A percentile compares a stretch with the other conserved stretches of the same genome.
These are phyloP conservation scores for Spicauda simplicius DNA, from an alignment of 2,888 invertebrate species.

Conservation along the genomic window DNA sequence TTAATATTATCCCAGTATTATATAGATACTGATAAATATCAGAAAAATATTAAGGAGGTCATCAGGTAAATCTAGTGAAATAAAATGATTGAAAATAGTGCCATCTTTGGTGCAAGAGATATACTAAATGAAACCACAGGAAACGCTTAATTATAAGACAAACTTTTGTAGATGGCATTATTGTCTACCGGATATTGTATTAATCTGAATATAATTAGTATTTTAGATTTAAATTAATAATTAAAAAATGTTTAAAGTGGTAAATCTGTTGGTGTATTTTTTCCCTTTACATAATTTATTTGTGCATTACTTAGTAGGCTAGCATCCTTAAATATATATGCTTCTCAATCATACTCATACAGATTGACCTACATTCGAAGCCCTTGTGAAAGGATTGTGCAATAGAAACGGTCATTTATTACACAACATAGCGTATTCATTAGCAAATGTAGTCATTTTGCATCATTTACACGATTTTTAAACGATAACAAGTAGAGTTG, in stretches of 20 bases:
- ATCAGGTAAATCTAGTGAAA: no score
- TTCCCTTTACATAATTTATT: conserved; percentile 25
- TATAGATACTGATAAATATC: no score
- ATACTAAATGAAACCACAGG: conserved; percentile 1
- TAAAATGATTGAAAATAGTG: background rate
- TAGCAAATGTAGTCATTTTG: conserved; percentile 77
- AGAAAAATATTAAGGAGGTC: no score
- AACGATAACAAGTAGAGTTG: conserved; percentile 43
- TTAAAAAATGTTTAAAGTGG: background rate
- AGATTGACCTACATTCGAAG: conserved; percentile 84
- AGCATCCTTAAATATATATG: conserved; percentile 38
- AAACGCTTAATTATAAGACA: background rate
- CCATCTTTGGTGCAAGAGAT: conserved; percentile 10
- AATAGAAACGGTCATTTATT: conserved; percentile 85
- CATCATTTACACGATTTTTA: conserved; percentile 69
- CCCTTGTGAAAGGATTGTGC: conserved; percentile 86
- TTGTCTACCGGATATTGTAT: conserved; percentile 45
- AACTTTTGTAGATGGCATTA: conserved; percentile 47
- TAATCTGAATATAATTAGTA: conserved; percentile 31
- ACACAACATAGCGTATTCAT: conserved; percentile 81
- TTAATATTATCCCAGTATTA: no score
- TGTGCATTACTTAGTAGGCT: conserved; percentile 1
- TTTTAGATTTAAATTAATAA: background rate
- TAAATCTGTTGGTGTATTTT: background rate
- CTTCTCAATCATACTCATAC: conserved; percentile 71